These are phyloP conservation scores for Heliothis subflexa DNA, from an alignment of 1,140 invertebrate genomes.

Conservation along the genomic window DNA sequence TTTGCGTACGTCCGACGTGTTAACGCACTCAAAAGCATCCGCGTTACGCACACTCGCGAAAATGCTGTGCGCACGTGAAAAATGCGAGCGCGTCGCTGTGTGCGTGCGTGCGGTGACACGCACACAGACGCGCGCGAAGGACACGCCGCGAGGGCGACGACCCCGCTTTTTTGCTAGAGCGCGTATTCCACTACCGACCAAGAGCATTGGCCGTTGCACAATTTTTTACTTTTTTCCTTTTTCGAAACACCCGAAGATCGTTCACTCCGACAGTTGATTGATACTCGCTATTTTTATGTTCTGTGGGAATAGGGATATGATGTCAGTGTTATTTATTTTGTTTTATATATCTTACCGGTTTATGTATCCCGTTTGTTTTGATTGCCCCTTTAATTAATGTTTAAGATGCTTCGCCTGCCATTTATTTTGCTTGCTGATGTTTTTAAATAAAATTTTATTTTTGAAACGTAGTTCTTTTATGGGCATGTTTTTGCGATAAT, in stretches of 20 bases:
- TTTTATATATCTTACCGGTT: constrained; percentile 48
- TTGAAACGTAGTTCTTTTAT: constrained; percentile 9
- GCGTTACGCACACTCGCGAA: constrained; percentile 69
- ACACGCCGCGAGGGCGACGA: constrained; percentile 80
- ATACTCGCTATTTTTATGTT: constrained; percentile 47
- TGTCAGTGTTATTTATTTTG: constrained; percentile 72
- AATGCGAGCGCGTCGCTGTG: constrained; percentile 58
- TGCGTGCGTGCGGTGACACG: constrained; percentile 53
- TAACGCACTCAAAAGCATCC: constrained; percentile 75
- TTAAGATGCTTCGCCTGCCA: neutral
- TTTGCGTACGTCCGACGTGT: constrained; percentile 70
- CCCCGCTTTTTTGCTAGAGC: constrained; percentile 81
- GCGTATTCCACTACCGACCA: constrained; percentile 71
- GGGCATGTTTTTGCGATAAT: constrained; percentile 11
- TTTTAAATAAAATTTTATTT: constrained; percentile 35
- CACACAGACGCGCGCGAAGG: constrained; percentile 77
- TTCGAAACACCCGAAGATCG: constrained; percentile 72
- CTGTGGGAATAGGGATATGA: constrained; percentile 78
- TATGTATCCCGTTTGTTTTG: constrained; percentile 43
- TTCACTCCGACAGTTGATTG: constrained; percentile 63
- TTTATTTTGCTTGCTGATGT: neutral
- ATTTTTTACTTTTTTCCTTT: constrained; percentile 69
- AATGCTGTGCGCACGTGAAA: constrained; percentile 57
- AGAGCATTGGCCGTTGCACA: constrained; percentile 78
- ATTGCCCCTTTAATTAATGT: constrained; percentile 33